Conservation (phyloP, 1,140 invertebrate species). For the Papilio dardanus region DNA sequence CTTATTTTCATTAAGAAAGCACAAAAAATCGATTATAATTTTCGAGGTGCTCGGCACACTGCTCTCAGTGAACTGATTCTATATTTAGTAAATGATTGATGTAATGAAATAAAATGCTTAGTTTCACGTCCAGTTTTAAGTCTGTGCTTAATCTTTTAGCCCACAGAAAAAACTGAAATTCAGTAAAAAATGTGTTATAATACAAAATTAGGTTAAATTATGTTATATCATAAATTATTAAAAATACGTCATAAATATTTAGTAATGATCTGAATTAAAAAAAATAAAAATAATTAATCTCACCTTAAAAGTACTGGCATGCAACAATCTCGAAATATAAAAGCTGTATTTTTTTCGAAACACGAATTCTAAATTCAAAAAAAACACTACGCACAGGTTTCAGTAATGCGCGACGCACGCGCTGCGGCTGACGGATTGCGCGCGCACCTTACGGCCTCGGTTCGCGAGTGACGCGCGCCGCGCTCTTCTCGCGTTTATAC, state of each 20-base stretch:
- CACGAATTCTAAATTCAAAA: slow-evolving; percentile 17
- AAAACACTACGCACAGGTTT: slow-evolving; percentile 18
- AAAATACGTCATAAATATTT: background rate
- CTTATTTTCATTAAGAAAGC: slow-evolving; percentile 62
- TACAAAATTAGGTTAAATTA: background rate
- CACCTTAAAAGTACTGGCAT: slow-evolving; percentile 13
- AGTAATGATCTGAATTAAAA: background rate
- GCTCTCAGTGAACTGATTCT: background rate
- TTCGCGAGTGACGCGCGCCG: slow-evolving; percentile 19
- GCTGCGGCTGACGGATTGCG: slow-evolving; percentile 1
- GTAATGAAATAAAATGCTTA: background rate
- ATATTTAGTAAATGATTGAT: background rate
- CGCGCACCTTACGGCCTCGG: slow-evolving; percentile 18
- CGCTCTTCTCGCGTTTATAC: slow-evolving; percentile 57
- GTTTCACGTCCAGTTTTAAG: background rate
- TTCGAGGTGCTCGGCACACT: slow-evolving; percentile 17
- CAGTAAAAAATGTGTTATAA: background rate
- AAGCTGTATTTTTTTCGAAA: background rate
- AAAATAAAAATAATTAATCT: background rate
- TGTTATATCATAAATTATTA: background rate
- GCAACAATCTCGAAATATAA: background rate
- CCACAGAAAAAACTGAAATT: background rate
- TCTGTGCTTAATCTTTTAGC: background rate
- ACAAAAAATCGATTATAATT: slow-evolving; percentile 56
- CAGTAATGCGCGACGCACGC: slow-evolving; percentile 11